A percentile compares a stretch with the other conserved stretches of the same genome.
Evolutionary conservation across 2,888 invertebrate species (phyloP).

Genomic region (Hypomecis atomaria): DNA sequence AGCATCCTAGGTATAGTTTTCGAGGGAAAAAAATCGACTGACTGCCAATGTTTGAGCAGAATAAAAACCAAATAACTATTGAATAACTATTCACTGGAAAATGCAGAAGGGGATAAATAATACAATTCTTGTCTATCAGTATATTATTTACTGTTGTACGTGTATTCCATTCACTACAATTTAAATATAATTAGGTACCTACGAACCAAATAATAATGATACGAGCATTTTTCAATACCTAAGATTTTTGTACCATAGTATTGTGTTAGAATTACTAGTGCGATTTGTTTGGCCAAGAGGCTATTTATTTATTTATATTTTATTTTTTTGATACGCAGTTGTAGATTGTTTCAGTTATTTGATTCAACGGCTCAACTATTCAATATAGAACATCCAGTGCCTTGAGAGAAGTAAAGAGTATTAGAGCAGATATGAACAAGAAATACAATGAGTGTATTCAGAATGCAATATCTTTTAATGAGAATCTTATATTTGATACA

Average conservation of each 20-base stretch:
- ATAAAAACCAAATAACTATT: too few relatives aligned
- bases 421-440: constrained; percentile 49
- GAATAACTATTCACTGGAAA: too few relatives aligned
- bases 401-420: constrained; percentile 42
- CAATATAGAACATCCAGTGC: constrained; percentile 41
- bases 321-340: not conserved
- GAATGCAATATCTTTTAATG: constrained; percentile 53
- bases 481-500: constrained; percentile 64
- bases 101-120: too few relatives aligned
- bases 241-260: constrained; percentile 19
- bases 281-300: constrained; percentile 28
- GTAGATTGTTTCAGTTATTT: constrained; percentile 3
- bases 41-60: too few relatives aligned
- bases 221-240: constrained; percentile 20
- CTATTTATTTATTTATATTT: constrained; percentile 18
- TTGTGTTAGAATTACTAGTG: constrained; percentile 11
- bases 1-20: too few relatives aligned
- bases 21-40: too few relatives aligned
- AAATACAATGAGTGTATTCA: constrained; percentile 49
- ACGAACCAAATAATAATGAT: constrained; percentile 21
- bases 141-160: not conserved
- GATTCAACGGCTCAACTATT: constrained; percentile 25
- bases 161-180: constrained; percentile 13
- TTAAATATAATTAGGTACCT: not conserved
- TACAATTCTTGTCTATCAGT: too few relatives aligned